Conservation (phyloP, 2,113 vertebrate genomes). For the Nettapus auritus region DNA sequence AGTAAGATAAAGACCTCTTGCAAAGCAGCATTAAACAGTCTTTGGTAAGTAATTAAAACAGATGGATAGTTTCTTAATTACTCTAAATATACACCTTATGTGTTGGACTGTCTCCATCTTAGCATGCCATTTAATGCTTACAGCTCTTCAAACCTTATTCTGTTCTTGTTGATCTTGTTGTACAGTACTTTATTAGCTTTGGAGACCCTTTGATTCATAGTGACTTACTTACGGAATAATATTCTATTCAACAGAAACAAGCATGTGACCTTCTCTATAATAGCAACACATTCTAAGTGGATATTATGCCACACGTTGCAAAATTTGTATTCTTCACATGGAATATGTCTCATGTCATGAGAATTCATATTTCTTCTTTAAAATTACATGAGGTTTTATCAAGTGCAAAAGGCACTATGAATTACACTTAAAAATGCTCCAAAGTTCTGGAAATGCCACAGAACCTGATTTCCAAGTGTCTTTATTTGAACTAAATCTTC, state of each 20-base stretch:
- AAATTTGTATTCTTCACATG: not conserved
- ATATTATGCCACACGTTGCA: not conserved
- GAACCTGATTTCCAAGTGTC: not conserved
- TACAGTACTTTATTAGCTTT: not conserved
- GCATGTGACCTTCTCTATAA: not conserved
- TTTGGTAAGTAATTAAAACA: not conserved
- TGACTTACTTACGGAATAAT: not conserved
- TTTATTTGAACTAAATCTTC: slow-evolving; percentile 11
- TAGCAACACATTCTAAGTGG: not conserved
- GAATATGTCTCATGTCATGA: not conserved
- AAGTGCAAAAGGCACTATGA: not conserved
- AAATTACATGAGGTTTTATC: not conserved
- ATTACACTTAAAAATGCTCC: not conserved
- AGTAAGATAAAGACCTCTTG: not conserved
- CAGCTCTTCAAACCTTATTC: not conserved
- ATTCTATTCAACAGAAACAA: slow-evolving; percentile 8
- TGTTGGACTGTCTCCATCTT: not conserved
- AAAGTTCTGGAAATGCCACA: slow-evolving; percentile 37
- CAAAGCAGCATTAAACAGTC: not conserved
- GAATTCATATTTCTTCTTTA: slow-evolving; percentile 1
- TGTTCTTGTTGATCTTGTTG: not conserved
- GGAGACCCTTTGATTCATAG: not conserved
- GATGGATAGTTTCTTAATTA: not conserved
- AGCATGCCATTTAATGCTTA: not conserved
- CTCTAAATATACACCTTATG: not conserved